Conservation (phyloP, 2,888 invertebrate species). For the Lepidocyrtinus sp. region DNA sequence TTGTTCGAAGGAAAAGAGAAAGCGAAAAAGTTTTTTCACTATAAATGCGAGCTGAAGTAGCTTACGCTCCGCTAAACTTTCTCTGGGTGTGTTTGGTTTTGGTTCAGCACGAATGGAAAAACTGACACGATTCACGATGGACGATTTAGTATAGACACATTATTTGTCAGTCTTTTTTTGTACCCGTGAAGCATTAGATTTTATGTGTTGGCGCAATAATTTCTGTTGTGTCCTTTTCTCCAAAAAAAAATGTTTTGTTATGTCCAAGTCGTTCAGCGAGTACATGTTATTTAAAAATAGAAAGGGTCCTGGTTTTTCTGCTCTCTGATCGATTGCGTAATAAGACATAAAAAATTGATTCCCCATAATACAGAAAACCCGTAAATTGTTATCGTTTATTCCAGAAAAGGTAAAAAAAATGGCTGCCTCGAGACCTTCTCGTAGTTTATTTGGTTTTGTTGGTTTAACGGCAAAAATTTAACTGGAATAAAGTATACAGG, state of each 20-base stretch:
- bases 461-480: no score
- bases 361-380: no score
- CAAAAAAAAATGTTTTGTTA: conserved; percentile 4
- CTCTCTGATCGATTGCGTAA: background rate
- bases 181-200: background rate
- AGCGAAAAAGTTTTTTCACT: background rate
- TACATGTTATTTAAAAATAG: conserved; percentile 10
- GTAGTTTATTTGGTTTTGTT: no score
- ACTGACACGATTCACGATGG: background rate
- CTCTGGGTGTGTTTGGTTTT: conserved; percentile 56
- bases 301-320: background rate
- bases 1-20: conserved; percentile 2
- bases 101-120: conserved; percentile 38
- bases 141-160: conserved; percentile 19
- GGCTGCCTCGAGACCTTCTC: no score
- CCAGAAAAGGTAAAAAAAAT: no score
- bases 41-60: background rate
- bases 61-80: background rate
- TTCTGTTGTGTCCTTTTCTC: background rate
- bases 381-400: no score
- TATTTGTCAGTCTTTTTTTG: background rate
- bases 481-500: no score
- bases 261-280: conserved; percentile 1
- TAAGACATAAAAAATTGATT: conserved; percentile 6
- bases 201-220: background rate